These are phyloP conservation scores for Pinna nobilis DNA, from an alignment of 1,140 invertebrate species.

Conservation along the genomic window DNA sequence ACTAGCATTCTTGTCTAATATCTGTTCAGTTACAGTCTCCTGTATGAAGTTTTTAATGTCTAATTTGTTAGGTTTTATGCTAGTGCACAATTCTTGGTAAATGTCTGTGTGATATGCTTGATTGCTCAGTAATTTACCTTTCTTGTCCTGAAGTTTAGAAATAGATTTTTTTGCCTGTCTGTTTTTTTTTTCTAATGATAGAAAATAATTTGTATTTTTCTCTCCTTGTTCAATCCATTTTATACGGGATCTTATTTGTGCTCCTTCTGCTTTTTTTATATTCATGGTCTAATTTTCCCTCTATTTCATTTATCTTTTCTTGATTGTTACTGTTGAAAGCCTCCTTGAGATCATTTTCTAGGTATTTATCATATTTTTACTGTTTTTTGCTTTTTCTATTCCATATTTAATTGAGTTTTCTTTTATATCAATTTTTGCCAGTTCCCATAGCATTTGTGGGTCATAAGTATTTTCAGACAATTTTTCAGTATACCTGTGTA, in stretches of 20 bases:
- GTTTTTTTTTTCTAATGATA: slow-evolving; percentile 19
- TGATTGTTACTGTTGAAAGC: neutral
- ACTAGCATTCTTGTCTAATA: neutral
- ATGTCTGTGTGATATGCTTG: neutral
- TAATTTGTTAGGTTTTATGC: neutral
- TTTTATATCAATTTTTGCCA: neutral
- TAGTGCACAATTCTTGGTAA: neutral
- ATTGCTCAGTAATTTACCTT: neutral
- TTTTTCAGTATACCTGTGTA: slow-evolving; percentile 3
- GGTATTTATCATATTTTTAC: neutral
- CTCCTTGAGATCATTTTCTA: neutral
- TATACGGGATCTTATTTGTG: slow-evolving; percentile 12
- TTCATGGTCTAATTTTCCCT: neutral
- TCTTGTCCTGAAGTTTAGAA: neutral
- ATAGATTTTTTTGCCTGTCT: slow-evolving; percentile 24
- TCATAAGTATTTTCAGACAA: neutral
- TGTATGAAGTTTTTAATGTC: neutral
- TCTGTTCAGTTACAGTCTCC: neutral
- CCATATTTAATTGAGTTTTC: neutral
- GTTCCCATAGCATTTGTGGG: neutral
- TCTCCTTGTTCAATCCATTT: slow-evolving; percentile 23
- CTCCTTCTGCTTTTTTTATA: neutral
- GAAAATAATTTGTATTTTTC: slow-evolving; percentile 22
- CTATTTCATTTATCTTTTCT: neutral
- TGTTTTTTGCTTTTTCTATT: neutral